Evolutionary conservation across 2,797 vertebrate species (phyloP).

Genomic region (Loriculus beryllinus): DNA sequence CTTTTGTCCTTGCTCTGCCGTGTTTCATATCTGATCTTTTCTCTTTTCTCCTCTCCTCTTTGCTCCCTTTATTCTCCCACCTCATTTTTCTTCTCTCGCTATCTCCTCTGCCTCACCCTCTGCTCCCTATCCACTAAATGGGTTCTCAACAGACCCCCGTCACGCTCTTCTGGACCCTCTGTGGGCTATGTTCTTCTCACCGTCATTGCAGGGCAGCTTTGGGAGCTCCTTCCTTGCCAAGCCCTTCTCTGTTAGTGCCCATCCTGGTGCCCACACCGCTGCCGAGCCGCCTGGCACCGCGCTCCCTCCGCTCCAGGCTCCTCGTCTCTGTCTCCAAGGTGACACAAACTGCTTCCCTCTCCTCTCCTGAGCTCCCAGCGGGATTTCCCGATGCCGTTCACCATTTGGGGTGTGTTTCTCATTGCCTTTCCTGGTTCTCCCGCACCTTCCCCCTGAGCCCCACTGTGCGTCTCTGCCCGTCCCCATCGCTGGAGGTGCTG

Average conservation of each 20-base stretch:
- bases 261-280: background rate
- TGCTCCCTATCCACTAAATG: background rate
- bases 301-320: background rate
- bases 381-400: background rate
- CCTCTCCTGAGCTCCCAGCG: background rate
- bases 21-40: background rate
- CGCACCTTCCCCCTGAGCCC: background rate
- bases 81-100: background rate
- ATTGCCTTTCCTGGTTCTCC: background rate
- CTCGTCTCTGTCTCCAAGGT: slow-evolving; percentile 65
- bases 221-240: background rate
- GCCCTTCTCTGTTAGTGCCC: background rate
- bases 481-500: background rate
- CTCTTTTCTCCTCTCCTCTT: background rate
- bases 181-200: background rate
- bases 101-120: background rate
- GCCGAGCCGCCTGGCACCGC: background rate
- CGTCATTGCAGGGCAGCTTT: accelerated
- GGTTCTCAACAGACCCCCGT: background rate
- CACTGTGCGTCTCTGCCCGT: background rate
- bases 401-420: background rate
- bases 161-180: background rate
- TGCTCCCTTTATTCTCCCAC: background rate
- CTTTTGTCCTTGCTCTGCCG: background rate
- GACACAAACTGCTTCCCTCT: slow-evolving; percentile 6